These are phyloP conservation scores for Temnothorax ravouxi DNA, from an alignment of 2,888 invertebrate genomes.

Conservation along the genomic window DNA sequence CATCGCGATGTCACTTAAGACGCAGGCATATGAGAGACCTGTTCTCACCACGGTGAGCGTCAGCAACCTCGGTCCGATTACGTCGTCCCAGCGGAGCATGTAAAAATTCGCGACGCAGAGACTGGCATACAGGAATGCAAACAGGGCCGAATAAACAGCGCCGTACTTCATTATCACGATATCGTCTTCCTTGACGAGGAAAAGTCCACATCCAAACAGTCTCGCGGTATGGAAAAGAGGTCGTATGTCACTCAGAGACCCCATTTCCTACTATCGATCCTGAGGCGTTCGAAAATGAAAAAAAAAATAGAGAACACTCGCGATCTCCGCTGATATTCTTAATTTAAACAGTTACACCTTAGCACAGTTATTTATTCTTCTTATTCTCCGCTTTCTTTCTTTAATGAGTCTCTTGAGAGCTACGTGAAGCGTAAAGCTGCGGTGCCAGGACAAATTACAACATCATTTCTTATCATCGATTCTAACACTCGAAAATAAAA, in stretches of 20 bases:
- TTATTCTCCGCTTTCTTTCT: background rate
- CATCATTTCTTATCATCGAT: background rate
- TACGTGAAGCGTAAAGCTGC: background rate
- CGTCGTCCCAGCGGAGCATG: constrained; percentile 56
- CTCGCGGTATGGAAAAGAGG: constrained; percentile 69
- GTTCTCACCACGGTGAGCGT: constrained; percentile 67
- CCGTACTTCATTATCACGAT: constrained; percentile 68
- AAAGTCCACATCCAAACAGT: constrained; percentile 72
- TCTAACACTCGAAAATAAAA: background rate
- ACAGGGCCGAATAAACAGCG: constrained; percentile 65
- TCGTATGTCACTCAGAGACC: constrained; percentile 66
- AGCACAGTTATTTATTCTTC: background rate
- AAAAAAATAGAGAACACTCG: background rate
- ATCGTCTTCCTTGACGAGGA: constrained; percentile 64
- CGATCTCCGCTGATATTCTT: background rate
- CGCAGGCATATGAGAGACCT: constrained; percentile 64
- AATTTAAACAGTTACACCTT: background rate
- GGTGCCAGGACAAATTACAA: background rate
- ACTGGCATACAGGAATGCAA: constrained; percentile 56
- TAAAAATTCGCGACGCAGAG: constrained; percentile 57
- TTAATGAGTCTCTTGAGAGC: background rate
- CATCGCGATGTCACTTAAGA: constrained; percentile 68
- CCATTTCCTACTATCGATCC: constrained; percentile 63
- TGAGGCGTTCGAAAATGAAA: background rate
- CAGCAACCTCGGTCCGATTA: constrained; percentile 55